Base-by-base conservation (phyloP, 2,113 vertebrate species). In the Phasianus colchicus region DNA sequence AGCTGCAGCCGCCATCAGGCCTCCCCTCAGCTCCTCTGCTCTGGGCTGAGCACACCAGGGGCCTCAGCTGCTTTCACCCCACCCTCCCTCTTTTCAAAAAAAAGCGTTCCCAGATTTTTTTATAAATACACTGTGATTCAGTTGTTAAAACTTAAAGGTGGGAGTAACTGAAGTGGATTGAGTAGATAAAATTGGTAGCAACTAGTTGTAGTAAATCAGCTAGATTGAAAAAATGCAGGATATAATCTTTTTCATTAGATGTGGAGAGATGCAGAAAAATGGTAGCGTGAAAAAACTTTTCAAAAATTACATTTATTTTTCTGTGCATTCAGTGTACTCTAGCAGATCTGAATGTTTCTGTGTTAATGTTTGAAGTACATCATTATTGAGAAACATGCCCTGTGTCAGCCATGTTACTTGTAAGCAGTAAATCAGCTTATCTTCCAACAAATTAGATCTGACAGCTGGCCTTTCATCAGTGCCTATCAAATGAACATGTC, bases 381-480 rank as follows among this genome's bases (percentile, higher is more conserved):
- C 9, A 8, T 77, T 93, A 82, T 42, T 82, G 58, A 89, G 74
- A 76, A 42, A 74, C 11, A 4, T 89, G 50, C 38, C 67, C 47
- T 71, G 25, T 85, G 72, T 86, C 92, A 96, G 57, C 72, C 63
- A 3, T 88, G 57, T 83, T 95, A 72, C 89, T 95, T 89, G 89
- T 95, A 94, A 96, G 83, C 89, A 94, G 88, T 95, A 97, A 95
- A 96, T 97, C 95, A 88, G 93, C 93, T 96, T 96, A 96, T 96
- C 94, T 95, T 96, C 52, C 91, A 70, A 65, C 73, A 96, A 95
- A 96, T 91, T 60, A 61, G 88, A 90, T 86, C 83, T 95, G 95
- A 95, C 94, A 91, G 91, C 70, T 95, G 86, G 75, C 87, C 83
- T 93, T 97, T 97, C 93, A 94, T 92, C 94, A 91, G 91, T 88